Evolutionary conservation across 2,797 vertebrate species (phyloP).

Genomic region (Enteromius fasciolatus): DNA sequence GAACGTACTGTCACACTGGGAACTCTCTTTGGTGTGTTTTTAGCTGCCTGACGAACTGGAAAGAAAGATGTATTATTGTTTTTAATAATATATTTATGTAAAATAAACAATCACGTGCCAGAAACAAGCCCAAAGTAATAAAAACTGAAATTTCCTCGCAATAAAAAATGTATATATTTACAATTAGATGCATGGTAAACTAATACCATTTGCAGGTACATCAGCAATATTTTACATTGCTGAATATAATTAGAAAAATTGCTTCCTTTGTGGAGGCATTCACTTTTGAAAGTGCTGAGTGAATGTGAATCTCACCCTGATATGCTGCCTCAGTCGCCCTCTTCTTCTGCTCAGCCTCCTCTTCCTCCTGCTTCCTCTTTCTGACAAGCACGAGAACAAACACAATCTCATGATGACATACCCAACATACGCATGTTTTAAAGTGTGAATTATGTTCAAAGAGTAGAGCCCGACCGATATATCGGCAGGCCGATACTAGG

Average conservation of each 20-base stretch:
- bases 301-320: slow-evolving; percentile 78
- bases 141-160: background rate
- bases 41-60: slow-evolving; percentile 91
- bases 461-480: too few species aligned
- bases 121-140: slow-evolving; percentile 5
- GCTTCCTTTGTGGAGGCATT: background rate
- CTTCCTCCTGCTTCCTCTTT: slow-evolving; percentile 95
- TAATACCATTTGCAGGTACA: background rate
- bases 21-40: slow-evolving; percentile 91
- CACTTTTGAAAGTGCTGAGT: background rate
- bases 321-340: slow-evolving; percentile 94
- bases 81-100: background rate
- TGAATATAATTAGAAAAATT: background rate
- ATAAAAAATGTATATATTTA: background rate
- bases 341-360: slow-evolving; percentile 93
- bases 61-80: background rate
- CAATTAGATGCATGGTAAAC: background rate
- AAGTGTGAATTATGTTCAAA: too few species aligned
- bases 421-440: background rate
- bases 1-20: slow-evolving; percentile 90
- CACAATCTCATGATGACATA: background rate
- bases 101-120: background rate
- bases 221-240: slow-evolving; percentile 4
- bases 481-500: too few species aligned
- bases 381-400: slow-evolving; percentile 67